phyloP scores from a whole-genome alignment of 2,113 vertebrate genomes.

The Clinocottus analis region DNA sequence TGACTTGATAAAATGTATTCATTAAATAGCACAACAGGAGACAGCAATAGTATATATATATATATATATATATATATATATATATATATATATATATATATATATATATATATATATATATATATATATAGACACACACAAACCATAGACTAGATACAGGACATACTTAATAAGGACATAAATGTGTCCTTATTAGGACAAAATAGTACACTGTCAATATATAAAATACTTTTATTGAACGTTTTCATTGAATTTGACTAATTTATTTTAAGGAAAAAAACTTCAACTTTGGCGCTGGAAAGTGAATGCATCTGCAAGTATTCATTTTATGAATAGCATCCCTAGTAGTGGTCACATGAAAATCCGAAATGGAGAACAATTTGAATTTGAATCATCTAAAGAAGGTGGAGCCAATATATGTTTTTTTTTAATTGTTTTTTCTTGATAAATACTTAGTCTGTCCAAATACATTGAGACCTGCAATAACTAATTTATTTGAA shows the following conservation, averaged over 20 bases:
- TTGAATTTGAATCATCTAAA: not conserved
- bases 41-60: too few species aligned
- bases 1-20: not conserved
- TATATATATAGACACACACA: too few species aligned
- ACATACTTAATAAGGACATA: not conserved
- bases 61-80: too few species aligned
- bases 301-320: conserved; percentile 3
- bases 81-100: too few species aligned
- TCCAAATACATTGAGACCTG: too few species aligned
- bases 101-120: too few species aligned
- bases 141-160: not conserved
- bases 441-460: not conserved
- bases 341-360: not conserved
- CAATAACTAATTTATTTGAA: too few species aligned
- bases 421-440: too few species aligned
- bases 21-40: not conserved
- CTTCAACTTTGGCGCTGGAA: not conserved
- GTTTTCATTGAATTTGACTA: not conserved
- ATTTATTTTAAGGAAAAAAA: not conserved
- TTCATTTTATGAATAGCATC: not conserved
- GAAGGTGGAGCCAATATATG: not conserved
- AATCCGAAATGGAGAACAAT: not conserved
- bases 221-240: not conserved
- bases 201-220: not conserved
- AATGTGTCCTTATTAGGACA: too few species aligned